Base-by-base conservation (phyloP, 2,888 invertebrate species). In the Eristalis tenax region DNA sequence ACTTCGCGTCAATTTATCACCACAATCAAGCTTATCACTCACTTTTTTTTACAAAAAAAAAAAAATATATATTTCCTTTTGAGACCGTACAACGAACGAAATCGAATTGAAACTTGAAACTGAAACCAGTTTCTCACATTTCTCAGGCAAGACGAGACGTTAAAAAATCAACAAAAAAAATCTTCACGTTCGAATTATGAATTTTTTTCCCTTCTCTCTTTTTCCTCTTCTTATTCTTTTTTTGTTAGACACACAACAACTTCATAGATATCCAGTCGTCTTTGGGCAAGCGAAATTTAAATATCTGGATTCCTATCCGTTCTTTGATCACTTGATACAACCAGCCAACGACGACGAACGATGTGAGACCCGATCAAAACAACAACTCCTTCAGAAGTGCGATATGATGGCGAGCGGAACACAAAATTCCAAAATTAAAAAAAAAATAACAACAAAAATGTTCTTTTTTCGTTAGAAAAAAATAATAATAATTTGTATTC, bases 61-160 rank as follows among this genome's bases (percentile, higher is more conserved):
- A 10, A 10, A 4, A 28, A 28, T 4, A 32, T 32, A 63, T 65
- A 35, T 50, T 50, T 70, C 70, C 50, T 68, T 77, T 57, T 38
- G 63, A 56, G 66, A 50, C 40, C 70, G 56, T 26, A 78, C 66
- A 23, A 64, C 40, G 15, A 35, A 80, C 40, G 50, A 77, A 85
- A 81, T 70, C 63, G 50, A 50, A 50, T 18, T 77, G 71, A 75
- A 87, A 78, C 56, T 71, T 65, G 26, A 65, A 79, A 76, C 83
- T 79, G 71, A 75, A 83, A 87, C 86, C 71, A 75, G 78, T 86
- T 86, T 78, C 70, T 75, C 78, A 66, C 74, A 61, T 68, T 66
- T 75, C 63, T 63, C 35, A 18, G 57, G 22, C 43, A 43, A 59
- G 40, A 61, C 50, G 26, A 57, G 57, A 32, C 10, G 63, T 56